phyloP scores from a whole-genome alignment of 2,113 vertebrate genomes.

The Saimiri boliviensis region DNA sequence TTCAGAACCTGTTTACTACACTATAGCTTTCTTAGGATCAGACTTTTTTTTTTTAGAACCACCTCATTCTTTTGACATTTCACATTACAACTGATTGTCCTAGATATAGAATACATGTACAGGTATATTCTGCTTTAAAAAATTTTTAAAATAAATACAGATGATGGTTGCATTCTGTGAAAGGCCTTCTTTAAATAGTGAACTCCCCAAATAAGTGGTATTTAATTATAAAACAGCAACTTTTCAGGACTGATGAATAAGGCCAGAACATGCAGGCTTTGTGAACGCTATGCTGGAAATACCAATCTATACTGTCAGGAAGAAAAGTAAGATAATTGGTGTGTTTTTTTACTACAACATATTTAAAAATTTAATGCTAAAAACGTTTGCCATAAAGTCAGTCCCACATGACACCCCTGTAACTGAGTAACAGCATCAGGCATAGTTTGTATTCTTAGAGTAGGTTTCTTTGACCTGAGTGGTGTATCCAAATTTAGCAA shows the following conservation, averaged over 20 bases:
- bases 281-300: not conserved
- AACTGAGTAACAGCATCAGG: not conserved
- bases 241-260: not conserved
- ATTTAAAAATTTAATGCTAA: not conserved
- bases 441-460: not conserved
- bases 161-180: not conserved
- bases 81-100: not conserved
- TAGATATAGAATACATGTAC: not conserved
- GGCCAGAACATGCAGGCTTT: not conserved
- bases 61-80: not conserved
- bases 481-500: conserved; percentile 21
- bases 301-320: not conserved
- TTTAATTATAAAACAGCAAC: not conserved
- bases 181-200: not conserved
- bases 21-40: not conserved
- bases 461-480: not conserved
- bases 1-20: not conserved
- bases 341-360: not conserved
- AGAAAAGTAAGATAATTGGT: not conserved
- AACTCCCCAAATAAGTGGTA: not conserved
- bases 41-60: conserved; percentile 14
- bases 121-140: not conserved
- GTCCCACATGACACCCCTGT: not conserved
- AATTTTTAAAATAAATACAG: not conserved
- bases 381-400: not conserved